phyloP scores from a whole-genome alignment of 53 echinoderm and acorn worm genomes.

The Astropecten irregularis region DNA sequence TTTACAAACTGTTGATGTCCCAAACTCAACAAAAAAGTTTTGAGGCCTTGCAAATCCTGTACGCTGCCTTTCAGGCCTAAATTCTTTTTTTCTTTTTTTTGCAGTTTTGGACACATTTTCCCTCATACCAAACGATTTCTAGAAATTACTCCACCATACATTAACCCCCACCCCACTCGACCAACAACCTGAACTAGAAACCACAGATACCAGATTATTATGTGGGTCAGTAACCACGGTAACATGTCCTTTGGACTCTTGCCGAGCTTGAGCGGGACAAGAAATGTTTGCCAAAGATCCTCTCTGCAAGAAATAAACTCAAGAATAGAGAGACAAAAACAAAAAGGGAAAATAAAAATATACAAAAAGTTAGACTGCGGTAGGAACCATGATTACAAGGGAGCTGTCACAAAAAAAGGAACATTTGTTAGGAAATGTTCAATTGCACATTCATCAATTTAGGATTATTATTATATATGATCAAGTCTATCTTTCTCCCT shows the following conservation, averaged over 20 bases:
- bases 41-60: no score
- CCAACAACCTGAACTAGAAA: no score
- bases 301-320: conserved; percentile 74
- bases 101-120: no score
- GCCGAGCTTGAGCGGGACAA: conserved; percentile 46
- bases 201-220: conserved; percentile 45
- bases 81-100: background rate
- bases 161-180: no score
- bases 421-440: background rate
- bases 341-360: conserved; percentile 57
- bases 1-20: no score
- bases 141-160: no score
- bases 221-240: conserved; percentile 11
- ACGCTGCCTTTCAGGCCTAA: background rate
- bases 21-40: no score
- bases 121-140: no score
- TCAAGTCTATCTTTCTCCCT: background rate
- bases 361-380: conserved; percentile 1
- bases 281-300: conserved; percentile 20
- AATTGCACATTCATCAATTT: background rate
- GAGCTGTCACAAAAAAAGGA: background rate
- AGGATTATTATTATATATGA: background rate
- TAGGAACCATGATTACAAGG: background rate
- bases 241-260: conserved; percentile 25
- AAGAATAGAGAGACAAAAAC: conserved; percentile 61